phyloP scores from a whole-genome alignment of 1,140 invertebrate species.

The Leptonema lineaticorne region DNA sequence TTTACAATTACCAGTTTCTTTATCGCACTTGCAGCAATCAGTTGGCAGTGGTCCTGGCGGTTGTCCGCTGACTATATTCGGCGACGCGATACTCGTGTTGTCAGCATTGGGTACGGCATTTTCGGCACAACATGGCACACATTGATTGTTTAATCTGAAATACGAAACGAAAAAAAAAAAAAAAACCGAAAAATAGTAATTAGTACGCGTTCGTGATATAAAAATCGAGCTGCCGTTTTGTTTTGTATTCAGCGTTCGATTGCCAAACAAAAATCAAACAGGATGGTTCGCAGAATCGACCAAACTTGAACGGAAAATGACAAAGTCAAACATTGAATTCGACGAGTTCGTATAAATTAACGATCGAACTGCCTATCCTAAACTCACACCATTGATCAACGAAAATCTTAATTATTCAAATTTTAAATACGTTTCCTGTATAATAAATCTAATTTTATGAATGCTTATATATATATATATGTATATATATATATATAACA shows the following conservation, averaged over 20 bases:
- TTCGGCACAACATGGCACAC: conserved; percentile 66
- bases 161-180: not conserved
- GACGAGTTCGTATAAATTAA: not conserved
- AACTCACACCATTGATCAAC: too few species aligned
- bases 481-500: too few species aligned
- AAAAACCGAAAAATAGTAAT: not conserved
- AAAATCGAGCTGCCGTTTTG: too few species aligned
- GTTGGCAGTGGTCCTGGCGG: conserved; percentile 48
- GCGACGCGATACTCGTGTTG: conserved; percentile 21
- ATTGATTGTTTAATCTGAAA: conserved; percentile 67
- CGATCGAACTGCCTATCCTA: too few species aligned
- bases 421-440: too few species aligned
- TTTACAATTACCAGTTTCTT: conserved; percentile 61
- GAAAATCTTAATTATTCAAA: not conserved
- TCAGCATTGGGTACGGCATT: conserved; percentile 34
- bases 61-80: conserved; percentile 33
- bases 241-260: not conserved
- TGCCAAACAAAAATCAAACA: not conserved
- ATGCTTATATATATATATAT: too few species aligned
- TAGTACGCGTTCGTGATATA: not conserved
- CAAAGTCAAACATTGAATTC: conserved; percentile 8
- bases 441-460: too few species aligned
- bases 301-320: not conserved
- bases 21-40: conserved; percentile 66
- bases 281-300: not conserved